Conservation (phyloP, 2,888 invertebrate species). For the Hipparchia sbordonii region DNA sequence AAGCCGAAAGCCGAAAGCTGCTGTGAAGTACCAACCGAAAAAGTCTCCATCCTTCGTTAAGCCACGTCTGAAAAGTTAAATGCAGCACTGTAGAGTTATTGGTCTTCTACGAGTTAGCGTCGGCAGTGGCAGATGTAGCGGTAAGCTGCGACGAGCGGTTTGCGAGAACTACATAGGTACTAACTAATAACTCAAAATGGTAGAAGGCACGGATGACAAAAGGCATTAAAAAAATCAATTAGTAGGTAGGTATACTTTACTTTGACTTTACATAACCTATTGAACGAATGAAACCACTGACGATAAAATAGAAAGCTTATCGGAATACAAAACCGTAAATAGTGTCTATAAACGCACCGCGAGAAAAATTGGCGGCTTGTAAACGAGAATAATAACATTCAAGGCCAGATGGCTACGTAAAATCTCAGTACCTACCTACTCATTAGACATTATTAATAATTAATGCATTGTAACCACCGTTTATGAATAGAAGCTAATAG, state of each 20-base stretch:
- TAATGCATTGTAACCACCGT: not conserved
- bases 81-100: constrained; percentile 39
- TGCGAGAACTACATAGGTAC: too few species aligned
- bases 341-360: not conserved
- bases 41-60: constrained; percentile 75
- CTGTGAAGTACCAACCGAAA: constrained; percentile 76
- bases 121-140: too few species aligned
- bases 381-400: not conserved
- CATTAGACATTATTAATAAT: too few species aligned
- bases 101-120: not conserved
- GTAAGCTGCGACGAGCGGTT: too few species aligned
- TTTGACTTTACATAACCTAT: too few species aligned
- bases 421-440: too few species aligned
- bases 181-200: too few species aligned
- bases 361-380: not conserved
- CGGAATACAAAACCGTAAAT: not conserved
- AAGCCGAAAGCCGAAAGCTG: constrained; percentile 43
- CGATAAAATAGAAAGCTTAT: too few species aligned
- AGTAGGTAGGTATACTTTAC: too few species aligned
- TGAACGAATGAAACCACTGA: too few species aligned
- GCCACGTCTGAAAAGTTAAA: constrained; percentile 76
- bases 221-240: too few species aligned
- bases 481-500: not conserved
- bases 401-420: not conserved
- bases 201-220: too few species aligned